These are phyloP conservation scores for Agapetus fuscipes DNA, from an alignment of 2,888 invertebrate species.

Conservation along the genomic window DNA sequence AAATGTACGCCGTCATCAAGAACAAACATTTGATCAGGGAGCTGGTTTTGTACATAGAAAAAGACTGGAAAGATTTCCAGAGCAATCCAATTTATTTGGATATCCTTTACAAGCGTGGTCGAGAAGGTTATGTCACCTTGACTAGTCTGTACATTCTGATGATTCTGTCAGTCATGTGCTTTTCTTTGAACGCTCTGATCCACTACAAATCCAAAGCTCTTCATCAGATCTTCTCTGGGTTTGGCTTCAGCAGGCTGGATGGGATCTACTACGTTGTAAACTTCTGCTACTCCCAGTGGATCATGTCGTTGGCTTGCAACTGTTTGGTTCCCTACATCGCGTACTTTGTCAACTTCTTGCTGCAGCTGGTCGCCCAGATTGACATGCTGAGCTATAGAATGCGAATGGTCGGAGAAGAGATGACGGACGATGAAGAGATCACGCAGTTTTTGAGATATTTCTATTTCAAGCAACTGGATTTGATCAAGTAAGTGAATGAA, in stretches of 20 bases:
- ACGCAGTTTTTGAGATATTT: not conserved
- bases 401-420: slow-evolving; percentile 1
- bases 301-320: not conserved
- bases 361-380: slow-evolving; percentile 8
- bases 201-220: slow-evolving; percentile 1
- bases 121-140: slow-evolving; percentile 3
- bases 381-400: slow-evolving; percentile 5
- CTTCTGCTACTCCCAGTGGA: slow-evolving; percentile 2
- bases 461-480: slow-evolving; percentile 6
- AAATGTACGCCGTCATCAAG: slow-evolving; percentile 2
- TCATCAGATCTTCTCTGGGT: slow-evolving; percentile 1
- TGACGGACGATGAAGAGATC: slow-evolving; percentile 1
- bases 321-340: slow-evolving; percentile 8
- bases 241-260: slow-evolving; percentile 5
- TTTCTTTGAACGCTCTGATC: slow-evolving; percentile 2
- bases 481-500: slow-evolving; percentile 7
- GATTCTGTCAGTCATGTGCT: not conserved
- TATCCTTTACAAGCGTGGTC: too few species aligned
- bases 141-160: slow-evolving; percentile 1
- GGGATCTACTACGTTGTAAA: slow-evolving; percentile 6
- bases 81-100: too few species aligned
- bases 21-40: slow-evolving; percentile 1
- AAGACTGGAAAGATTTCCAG: slow-evolving; percentile 2
- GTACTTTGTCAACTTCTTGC: slow-evolving; percentile 3
- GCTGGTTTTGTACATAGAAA: not conserved